Percentiles rank a stretch among this genome's conserved stretches.
phyloP scores from a whole-genome alignment of 2,113 vertebrate genomes.

The Pterocles burchelli region DNA sequence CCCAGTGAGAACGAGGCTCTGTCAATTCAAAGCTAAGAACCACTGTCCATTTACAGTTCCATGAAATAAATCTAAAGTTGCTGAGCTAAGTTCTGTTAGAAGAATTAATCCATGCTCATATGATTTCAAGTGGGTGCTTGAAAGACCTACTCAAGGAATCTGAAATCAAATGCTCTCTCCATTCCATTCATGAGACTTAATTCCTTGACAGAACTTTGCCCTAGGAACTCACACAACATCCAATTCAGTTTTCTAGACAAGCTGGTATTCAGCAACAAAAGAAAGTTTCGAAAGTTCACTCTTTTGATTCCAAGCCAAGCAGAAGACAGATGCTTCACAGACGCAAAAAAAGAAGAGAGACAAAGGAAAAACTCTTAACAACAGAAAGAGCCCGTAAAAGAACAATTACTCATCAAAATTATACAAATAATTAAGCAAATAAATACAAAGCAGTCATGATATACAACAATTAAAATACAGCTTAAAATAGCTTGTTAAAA shows the following conservation, averaged over 20 bases:
- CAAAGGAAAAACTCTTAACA: not conserved
- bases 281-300: not conserved
- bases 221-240: not conserved
- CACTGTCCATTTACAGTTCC: not conserved
- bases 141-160: not conserved
- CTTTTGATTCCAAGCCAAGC: slow-evolving; percentile 21
- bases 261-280: not conserved
- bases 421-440: slow-evolving; percentile 18
- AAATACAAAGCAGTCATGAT: not conserved
- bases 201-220: not conserved
- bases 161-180: not conserved
- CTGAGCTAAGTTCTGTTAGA: not conserved
- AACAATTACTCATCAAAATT: not conserved
- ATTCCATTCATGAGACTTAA: not conserved
- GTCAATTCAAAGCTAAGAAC: not conserved
- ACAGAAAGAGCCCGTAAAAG: not conserved
- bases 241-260: not conserved
- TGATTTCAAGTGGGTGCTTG: not conserved
- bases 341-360: not conserved
- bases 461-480: not conserved
- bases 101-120: not conserved
- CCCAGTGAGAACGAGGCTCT: not conserved
- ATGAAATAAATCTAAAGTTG: not conserved
- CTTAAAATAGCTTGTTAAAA: slow-evolving; percentile 28
- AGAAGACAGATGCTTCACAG: not conserved